Conservation (phyloP, 2,113 vertebrate species). For the Siniperca chuatsi region DNA sequence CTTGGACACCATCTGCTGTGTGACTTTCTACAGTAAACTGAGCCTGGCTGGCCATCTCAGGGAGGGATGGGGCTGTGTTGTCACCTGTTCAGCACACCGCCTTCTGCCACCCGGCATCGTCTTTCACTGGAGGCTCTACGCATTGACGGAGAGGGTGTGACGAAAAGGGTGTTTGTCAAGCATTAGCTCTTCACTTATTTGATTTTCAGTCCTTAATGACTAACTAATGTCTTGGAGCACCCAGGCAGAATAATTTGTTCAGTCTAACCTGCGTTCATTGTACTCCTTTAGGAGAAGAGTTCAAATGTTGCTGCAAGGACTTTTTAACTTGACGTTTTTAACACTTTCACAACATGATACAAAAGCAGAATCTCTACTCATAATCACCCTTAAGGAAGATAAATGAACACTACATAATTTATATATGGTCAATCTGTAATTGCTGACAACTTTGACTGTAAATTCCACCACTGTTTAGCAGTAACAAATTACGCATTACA, state of each 20-base stretch:
- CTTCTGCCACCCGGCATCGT: slow-evolving; percentile 70
- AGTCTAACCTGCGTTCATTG: slow-evolving; percentile 1
- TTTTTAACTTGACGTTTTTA: not conserved
- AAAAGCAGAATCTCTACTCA: not conserved
- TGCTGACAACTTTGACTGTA: not conserved
- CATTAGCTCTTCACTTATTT: slow-evolving; percentile 61
- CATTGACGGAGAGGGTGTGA: slow-evolving; percentile 32
- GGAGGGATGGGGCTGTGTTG: slow-evolving; percentile 56
- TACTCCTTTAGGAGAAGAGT: not conserved
- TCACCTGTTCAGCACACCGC: slow-evolving; percentile 77
- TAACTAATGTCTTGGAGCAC: slow-evolving; percentile 28
- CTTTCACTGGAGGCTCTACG: slow-evolving; percentile 62
- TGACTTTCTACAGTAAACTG: slow-evolving; percentile 81
- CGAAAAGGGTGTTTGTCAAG: slow-evolving; percentile 55
- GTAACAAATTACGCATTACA: no score
- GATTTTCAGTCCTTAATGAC: slow-evolving; percentile 59
- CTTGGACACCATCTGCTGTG: slow-evolving; percentile 81
- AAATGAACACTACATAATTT: not conserved
- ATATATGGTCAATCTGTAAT: not conserved
- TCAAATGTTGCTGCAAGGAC: not conserved
- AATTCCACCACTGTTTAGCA: no score
- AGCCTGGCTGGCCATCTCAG: slow-evolving; percentile 58
- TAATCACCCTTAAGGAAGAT: not conserved
- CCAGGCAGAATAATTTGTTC: slow-evolving; percentile 24
- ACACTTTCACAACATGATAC: not conserved